Evolutionary conservation across 2,888 invertebrate genomes (phyloP), one percentile per base, ranked within the genome.

Genomic region (Leptarthrus brevirostris): DNA sequence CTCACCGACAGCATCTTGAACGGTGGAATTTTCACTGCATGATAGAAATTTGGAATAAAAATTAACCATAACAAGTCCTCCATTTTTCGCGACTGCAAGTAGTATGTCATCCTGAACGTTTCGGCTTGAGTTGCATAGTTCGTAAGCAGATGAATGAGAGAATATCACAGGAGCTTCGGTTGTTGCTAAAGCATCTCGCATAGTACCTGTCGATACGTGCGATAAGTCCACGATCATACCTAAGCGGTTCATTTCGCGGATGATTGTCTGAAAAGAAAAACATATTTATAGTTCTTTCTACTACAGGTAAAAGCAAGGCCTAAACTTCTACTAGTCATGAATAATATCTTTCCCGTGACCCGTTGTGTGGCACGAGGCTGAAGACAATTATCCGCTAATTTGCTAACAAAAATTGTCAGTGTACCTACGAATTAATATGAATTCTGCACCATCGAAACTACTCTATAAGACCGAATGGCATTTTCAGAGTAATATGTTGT

Each of bases 201-300:
- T 94, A 24, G 94, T 94, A 72, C 90, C 89, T 47, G 88, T 88
- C 4, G 93, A 93, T 70, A 94, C 93, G 85, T 95, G 93, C 5
- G 92, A 92, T 78, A 93, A 85, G 83, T 95, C 95, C 77, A 95
- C 92, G 83, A 95, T 88, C 93, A 95, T 95, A 24, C 95, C 95
- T 75, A 95, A 87, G 2, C 94, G 90, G 86, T 95, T 95, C 94
- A 95, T 94, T 86, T 95, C 95, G 80, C 90, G 90, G 77, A 94
- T 90, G 79, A 94, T 90, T 80, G 90, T 89, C 92, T 92, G 86
- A 76, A 86, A 86, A 61, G 73, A 70, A 76, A 30, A 74, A 36
- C n/a, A 64, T 30, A 30, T 30, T n/a, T n/a, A n/a, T n/a, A n/a
- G n/a, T n/a, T n/a, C n/a, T n/a, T n/a, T n/a, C 16, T 22, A 64